These are phyloP conservation scores for Cliona cf. orientalis DNA, from an alignment of 37 sponge, comb jelly and placozoan genomes.

Conservation along the genomic window DNA sequence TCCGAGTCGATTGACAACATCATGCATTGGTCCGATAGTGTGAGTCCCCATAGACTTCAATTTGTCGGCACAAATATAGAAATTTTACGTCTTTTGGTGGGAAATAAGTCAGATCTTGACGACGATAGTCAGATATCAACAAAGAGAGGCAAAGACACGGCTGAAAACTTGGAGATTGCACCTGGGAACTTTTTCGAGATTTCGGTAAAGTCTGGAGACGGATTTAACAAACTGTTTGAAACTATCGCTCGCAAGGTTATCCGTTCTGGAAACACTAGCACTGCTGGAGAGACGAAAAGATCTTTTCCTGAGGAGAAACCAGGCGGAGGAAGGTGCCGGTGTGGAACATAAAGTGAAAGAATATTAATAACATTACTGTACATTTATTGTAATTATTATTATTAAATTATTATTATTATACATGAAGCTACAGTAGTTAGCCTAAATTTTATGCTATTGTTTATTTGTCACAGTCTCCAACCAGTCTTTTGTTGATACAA, in stretches of 20 bases:
- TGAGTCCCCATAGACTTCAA: conserved; percentile 21
- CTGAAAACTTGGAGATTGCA: conserved; percentile 31
- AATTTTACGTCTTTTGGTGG: conserved; percentile 41
- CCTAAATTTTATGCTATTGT: no score
- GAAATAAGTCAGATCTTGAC: conserved; percentile 62
- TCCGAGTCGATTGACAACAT: conserved; percentile 37
- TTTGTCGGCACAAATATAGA: neutral
- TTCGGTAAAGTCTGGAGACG: conserved; percentile 51
- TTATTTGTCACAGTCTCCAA: no score
- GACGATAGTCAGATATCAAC: conserved; percentile 17
- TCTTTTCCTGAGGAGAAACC: no score
- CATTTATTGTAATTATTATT: no score
- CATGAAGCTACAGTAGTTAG: no score
- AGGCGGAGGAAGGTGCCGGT: no score
- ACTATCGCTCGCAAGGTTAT: conserved; percentile 31
- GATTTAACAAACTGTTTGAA: conserved; percentile 67
- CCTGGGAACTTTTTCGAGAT: conserved; percentile 46
- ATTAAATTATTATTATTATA: no score
- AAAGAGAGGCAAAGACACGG: conserved; percentile 16
- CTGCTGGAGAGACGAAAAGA: no score
- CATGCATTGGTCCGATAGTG: conserved; percentile 51
- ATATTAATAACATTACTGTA: no score
- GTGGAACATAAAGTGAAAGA: no score
- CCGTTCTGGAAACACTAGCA: neutral
- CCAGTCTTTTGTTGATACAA: no score